Percentiles rank a stretch among this genome's conserved stretches.
These are phyloP conservation scores for Urocitellus parryii DNA, from an alignment of 2,113 vertebrate genomes.

Conservation along the genomic window DNA sequence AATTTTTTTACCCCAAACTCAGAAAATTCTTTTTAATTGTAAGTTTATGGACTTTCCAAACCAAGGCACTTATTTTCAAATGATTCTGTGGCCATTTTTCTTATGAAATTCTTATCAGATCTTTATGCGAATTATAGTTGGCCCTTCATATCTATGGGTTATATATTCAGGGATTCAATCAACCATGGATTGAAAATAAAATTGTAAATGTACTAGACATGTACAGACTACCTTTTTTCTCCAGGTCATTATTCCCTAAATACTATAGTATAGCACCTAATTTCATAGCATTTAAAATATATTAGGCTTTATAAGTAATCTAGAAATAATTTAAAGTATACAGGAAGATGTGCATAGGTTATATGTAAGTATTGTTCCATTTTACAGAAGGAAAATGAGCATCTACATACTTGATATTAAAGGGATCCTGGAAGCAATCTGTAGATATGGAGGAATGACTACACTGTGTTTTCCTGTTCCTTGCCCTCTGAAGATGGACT, in stretches of 20 bases:
- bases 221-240: neutral
- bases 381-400: neutral
- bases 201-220: neutral
- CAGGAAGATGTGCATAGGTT: neutral
- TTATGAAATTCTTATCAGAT: neutral
- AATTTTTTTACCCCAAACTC: neutral
- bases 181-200: neutral
- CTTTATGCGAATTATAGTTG: neutral
- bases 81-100: neutral
- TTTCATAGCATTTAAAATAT: neutral
- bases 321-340: neutral
- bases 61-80: neutral
- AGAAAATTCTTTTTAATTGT: neutral
- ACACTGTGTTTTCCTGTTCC: neutral
- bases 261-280: neutral
- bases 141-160: neutral
- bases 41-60: neutral
- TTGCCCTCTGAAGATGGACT: neutral
- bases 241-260: neutral
- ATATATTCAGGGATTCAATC: neutral
- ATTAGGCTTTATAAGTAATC: neutral
- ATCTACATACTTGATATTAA: neutral
- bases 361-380: neutral
- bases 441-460: neutral
- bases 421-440: neutral